Base-by-base conservation (phyloP, 2,113 vertebrate genomes). In the Lasiurus cinereus region DNA sequence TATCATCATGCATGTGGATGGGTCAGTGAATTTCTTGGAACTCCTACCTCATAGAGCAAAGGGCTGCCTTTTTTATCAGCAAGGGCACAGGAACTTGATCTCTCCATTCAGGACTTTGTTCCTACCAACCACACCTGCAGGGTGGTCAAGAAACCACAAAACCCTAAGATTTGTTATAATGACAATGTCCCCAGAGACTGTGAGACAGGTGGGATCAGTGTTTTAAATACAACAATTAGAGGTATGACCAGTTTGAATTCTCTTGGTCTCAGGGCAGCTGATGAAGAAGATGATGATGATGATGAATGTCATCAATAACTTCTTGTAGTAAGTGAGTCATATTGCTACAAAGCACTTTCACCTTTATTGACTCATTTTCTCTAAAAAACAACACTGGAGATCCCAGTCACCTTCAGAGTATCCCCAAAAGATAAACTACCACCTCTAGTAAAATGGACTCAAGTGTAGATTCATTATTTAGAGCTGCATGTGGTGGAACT, bases 321-420 rank as follows among this genome's bases (percentile, higher is more conserved):
- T 91, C 89, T 80, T 93, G 8, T 29, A n/a, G 54, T n/a, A n/a
- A n/a, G n/a, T 86, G 83, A 96, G 67, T 94, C 95, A 94, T 70
- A 77, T 59, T 77, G 48, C 85, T 86, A 86, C 77, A 78, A 83
- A 48, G 62, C 50, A 64, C 84, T 82, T 93, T 95, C 77, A 74
- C 78, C 70, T 82, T 90, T 69, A 88, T 92, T 91, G 72, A 85
- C 9, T 86, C 64, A 59, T 92, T 94, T 97, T 78, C 62, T 84
- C 69, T 91, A 78, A 93, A 88, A 79, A 92, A n/a, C 19, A n/a
- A 22, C 31, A 43, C 22, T 88, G 86, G 74, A 59, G 54, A 95
- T 72, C 18, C 54, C 73, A 86, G 4, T 74, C 16, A 70, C 56
- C 69, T 78, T 85, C 52, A 54, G 31, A 66, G 56, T 43, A 39